Conservation (phyloP, 2,888 invertebrate genomes). For the Aphidius colemani region DNA sequence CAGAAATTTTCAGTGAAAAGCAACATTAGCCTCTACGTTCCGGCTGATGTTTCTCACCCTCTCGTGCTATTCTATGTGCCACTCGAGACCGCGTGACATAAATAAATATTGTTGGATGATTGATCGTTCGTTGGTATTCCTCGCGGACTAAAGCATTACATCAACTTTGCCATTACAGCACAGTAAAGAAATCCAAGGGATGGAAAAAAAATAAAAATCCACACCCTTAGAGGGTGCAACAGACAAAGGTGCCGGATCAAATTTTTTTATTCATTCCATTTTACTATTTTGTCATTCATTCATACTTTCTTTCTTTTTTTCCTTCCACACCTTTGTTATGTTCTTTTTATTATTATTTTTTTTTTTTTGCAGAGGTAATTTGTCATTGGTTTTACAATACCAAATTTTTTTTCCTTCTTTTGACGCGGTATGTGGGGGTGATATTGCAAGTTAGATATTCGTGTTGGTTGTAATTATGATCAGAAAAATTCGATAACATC, state of each 20-base stretch:
- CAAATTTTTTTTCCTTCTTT: too few species aligned
- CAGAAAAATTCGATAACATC: conserved; percentile 31
- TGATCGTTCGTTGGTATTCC: conserved; percentile 43
- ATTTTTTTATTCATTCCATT: conserved; percentile 23
- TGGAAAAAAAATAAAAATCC: neutral
- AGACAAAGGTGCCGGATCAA: neutral
- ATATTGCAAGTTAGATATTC: conserved; percentile 23
- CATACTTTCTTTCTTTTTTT: conserved; percentile 39
- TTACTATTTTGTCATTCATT: conserved; percentile 44
- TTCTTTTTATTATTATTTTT: too few species aligned
- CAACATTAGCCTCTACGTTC: too few species aligned
- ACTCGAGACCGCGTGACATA: conserved; percentile 38
- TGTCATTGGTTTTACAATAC: too few species aligned
- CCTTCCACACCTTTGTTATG: too few species aligned
- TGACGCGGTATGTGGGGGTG: conserved; percentile 30
- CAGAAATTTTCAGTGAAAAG: too few species aligned
- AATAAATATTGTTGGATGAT: conserved; percentile 55
- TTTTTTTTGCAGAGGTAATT: too few species aligned
- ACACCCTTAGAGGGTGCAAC: neutral
- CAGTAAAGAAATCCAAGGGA: conserved; percentile 1
- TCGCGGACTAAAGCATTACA: conserved; percentile 42
- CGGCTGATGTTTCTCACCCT: conserved; percentile 18
- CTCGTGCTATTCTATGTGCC: conserved; percentile 27
- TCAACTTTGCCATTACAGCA: conserved; percentile 33
- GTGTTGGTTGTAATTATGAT: conserved; percentile 42